These are phyloP conservation scores for Ochropleura plecta DNA, from an alignment of 2,888 invertebrate genomes.

Conservation along the genomic window DNA sequence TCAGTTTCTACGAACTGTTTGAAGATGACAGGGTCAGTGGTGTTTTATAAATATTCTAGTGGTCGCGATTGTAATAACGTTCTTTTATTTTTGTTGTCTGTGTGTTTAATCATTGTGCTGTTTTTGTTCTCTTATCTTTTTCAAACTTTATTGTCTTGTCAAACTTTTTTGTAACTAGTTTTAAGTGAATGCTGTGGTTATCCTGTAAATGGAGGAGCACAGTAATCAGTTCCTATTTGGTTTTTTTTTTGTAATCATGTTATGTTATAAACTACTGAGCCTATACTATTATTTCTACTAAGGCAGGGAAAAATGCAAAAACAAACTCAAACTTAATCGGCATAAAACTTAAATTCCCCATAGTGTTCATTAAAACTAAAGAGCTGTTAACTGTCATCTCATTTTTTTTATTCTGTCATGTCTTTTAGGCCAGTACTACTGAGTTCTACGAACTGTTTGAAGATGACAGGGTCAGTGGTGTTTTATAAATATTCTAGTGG, in stretches of 20 bases:
- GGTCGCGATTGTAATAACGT: too few species aligned
- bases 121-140: too few species aligned
- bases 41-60: not conserved
- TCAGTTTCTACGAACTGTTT: not conserved
- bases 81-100: too few species aligned
- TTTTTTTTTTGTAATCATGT: too few species aligned
- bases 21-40: not conserved
- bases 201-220: too few species aligned
- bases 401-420: not conserved
- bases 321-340: not conserved
- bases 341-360: conserved; percentile 27
- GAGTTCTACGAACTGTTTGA: not conserved
- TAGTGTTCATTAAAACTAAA: conserved; percentile 47
- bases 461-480: not conserved
- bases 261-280: too few species aligned
- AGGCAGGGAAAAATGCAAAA: not conserved
- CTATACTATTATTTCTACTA: too few species aligned
- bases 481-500: not conserved
- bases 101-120: too few species aligned
- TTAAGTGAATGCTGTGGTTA: too few species aligned
- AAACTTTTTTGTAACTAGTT: too few species aligned
- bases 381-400: conserved; percentile 27
- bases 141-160: too few species aligned
- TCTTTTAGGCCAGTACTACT: not conserved
- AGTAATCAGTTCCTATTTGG: too few species aligned